These are phyloP conservation scores for Crematogaster levior DNA, from an alignment of 2,888 invertebrate genomes.

Conservation along the genomic window DNA sequence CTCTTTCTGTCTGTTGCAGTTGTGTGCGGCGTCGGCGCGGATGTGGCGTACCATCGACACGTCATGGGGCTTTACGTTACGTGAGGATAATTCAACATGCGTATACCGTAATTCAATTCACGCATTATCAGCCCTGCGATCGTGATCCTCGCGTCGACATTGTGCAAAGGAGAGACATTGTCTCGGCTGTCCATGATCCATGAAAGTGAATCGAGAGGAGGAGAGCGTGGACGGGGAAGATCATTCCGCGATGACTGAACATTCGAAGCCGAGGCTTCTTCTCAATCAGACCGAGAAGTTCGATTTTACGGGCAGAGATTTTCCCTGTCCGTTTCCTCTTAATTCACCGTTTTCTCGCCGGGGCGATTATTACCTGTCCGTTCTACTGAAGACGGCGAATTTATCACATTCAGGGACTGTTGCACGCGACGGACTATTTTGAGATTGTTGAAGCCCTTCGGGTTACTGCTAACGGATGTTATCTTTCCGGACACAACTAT, in stretches of 20 bases:
- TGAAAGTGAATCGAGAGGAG: not conserved
- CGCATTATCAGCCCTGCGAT: conserved; percentile 69
- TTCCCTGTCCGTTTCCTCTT: not conserved
- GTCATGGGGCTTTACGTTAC: conserved; percentile 88
- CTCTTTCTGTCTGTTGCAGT: conserved; percentile 85
- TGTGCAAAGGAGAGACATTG: not conserved
- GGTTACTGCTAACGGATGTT: not conserved
- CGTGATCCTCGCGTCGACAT: conserved; percentile 28
- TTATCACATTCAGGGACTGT: not conserved
- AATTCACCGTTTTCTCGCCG: not conserved
- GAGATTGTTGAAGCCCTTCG: not conserved
- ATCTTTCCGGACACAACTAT: not conserved
- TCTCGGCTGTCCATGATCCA: not conserved
- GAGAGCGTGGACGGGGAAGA: not conserved
- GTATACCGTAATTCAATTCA: conserved; percentile 79
- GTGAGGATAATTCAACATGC: conserved; percentile 86
- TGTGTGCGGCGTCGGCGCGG: conserved; percentile 89
- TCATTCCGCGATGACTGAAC: not conserved
- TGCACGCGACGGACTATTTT: not conserved
- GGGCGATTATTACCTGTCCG: not conserved
- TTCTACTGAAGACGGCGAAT: not conserved
- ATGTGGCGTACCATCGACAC: conserved; percentile 88
- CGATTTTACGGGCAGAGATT: not conserved
- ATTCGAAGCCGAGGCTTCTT: not conserved
- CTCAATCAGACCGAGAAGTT: not conserved